Evolutionary conservation across 2,797 vertebrate species (phyloP), one percentile per base, ranked within the genome.

Genomic region (Tapera naevia): DNA sequence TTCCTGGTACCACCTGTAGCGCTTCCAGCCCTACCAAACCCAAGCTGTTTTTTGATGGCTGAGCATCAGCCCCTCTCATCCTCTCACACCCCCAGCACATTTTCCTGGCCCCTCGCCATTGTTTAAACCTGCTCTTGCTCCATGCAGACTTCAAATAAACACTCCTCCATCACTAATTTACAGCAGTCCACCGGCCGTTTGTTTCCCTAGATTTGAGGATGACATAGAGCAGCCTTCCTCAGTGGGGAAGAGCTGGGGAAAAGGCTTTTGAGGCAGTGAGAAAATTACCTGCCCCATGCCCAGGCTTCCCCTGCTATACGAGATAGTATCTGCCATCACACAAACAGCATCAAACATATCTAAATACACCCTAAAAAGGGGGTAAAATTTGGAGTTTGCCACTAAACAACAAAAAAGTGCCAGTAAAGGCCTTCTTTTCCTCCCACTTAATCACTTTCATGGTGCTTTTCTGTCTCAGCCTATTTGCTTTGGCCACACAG

Each of bases 111-210:
- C 37, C 43, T 28, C 0, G 66, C 93, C 95, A 91, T 64, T 94
- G 94, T 96, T 97, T 97, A 92, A 94, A 97, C 87, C 83, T 94
- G 95, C 78, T 95, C 91, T 94, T 30, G 8, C 93, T 94, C 70
- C 41, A 25, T 3, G 39, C 70, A 46, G 91, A 45, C 76, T 95
- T 97, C 90, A 89, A 89, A 96, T 97, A 97, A 97, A 97, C 96
- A 96, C 86, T 80, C 19, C 87, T 58, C 13, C 13, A 2, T 56
- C 43, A 50, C 64, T 91, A 94, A 94, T 89, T 94, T 91, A 95
- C 5, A 0, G 70, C 87, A 35, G 39, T 58, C 57, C 73, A 84
- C 28, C 4, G 16, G 88, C n/a, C 28, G 0, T 41, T 96, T 81
- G 72, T 90, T 95, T 95, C 66, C 85, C 81, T 10, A 4, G 48